Base-by-base conservation (phyloP, 2,113 vertebrate species). In the Prionailurus bengalensis region DNA sequence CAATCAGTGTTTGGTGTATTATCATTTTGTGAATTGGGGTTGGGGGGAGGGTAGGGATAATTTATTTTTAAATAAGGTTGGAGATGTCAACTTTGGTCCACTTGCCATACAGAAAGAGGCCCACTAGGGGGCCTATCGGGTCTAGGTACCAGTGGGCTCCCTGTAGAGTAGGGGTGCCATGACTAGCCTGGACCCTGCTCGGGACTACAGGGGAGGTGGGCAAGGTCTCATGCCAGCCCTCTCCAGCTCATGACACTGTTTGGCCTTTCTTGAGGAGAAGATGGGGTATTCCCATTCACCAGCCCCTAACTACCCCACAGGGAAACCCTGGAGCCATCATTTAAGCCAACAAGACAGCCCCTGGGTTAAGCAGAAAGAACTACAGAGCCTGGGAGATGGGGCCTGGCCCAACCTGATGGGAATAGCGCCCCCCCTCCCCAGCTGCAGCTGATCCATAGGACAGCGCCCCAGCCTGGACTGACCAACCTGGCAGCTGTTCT, bases 31-130 rank as follows among this genome's bases (percentile, higher is more conserved):
- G 97, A 93, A 94, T 79, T 96, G 31, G 89, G 97, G 91, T 19
- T 7, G 36, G 80, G 71, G 95, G 96, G 94, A 36, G 96, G 95
- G 97, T n/a, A 94, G 98, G 91, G 98, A 98, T 98, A 98, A 98
- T 98, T 99, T 98, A 98, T 98, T 98, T 97, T 98, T 98, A 89
- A 98, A 98, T 94, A 95, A 98, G 95, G 80, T 98, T 97, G 97
- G 96, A 97, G 93, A 98, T 98, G 94, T 98, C 94, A 97, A 96
- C 42, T 97, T 93, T 89, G 95, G 92, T 96, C 97, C 96, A 91
- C 94, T 96, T 95, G 92, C 96, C 97, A 39, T 97, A 92, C 96
- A 98, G 94, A 90, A 97, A 97, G 96, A 97, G 3, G 97, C 80
- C 95, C 96, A 76, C 79, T 66, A 97, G 88, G 94, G 90, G 94